Conservation (phyloP, 2,888 invertebrate genomes). For the Smittia aterrima region DNA sequence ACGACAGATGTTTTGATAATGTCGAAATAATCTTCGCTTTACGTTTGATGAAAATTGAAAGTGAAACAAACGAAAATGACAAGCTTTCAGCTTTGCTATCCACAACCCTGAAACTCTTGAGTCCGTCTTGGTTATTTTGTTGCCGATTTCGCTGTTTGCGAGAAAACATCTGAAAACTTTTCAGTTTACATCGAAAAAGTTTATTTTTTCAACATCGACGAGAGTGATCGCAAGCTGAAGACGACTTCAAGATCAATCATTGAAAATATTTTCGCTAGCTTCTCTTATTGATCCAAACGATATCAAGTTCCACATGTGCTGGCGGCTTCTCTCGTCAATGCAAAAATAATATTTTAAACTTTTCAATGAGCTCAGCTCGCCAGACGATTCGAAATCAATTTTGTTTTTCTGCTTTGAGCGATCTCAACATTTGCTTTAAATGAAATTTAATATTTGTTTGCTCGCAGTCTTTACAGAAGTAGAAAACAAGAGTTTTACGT, state of each 20-base stretch:
- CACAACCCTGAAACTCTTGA: not conserved
- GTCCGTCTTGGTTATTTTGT: not conserved
- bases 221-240: not conserved
- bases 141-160: not conserved
- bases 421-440: not conserved
- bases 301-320: not conserved
- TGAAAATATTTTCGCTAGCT: not conserved
- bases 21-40: too few relatives aligned
- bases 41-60: too few relatives aligned
- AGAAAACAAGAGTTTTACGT: not conserved
- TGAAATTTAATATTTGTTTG: conserved; percentile 4
- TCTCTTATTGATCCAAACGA: not conserved
- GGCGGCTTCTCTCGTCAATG: not conserved
- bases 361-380: not conserved
- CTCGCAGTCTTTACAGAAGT: not conserved
- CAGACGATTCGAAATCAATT: too few relatives aligned
- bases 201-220: not conserved
- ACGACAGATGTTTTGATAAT: too few relatives aligned
- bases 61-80: too few relatives aligned
- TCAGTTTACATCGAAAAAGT: not conserved
- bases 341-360: not conserved
- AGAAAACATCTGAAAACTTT: not conserved
- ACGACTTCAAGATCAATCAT: conserved; percentile 26
- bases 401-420: not conserved
- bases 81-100: not conserved